Evolutionary conservation across 1,140 invertebrate genomes (phyloP).

Genomic region (Saccostrea cuccullata): DNA sequence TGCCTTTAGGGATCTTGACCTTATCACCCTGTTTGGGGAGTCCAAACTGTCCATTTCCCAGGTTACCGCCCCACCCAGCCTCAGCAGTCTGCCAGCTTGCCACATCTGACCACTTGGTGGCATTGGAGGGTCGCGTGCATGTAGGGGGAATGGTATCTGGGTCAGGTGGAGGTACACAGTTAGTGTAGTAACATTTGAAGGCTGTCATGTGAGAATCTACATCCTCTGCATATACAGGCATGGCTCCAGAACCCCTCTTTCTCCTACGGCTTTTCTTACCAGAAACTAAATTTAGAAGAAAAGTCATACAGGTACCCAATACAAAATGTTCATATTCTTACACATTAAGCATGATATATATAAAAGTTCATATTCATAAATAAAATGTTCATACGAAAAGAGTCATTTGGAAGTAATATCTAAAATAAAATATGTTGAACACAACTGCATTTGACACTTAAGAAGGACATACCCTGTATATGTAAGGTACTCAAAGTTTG

Average conservation of each 20-base stretch:
- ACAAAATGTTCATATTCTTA: background rate
- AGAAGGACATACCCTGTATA: too few relatives aligned
- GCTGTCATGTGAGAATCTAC: constrained; percentile 49
- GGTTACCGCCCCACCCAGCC: constrained; percentile 41
- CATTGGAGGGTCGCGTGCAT: constrained; percentile 53
- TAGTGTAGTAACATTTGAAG: constrained; percentile 70
- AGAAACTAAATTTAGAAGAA: constrained; percentile 47
- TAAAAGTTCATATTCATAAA: background rate
- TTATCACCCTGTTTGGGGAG: constrained; percentile 62
- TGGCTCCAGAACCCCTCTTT: constrained; percentile 49
- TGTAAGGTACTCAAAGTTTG: background rate
- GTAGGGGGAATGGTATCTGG: constrained; percentile 65
- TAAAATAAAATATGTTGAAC: too few relatives aligned
- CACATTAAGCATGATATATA: too few relatives aligned
- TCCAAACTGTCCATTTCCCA: constrained; percentile 23
- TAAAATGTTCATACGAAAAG: background rate
- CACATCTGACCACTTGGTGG: constrained; percentile 61
- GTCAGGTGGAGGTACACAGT: constrained; percentile 71
- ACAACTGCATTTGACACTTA: too few relatives aligned
- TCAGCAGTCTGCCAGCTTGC: constrained; percentile 59
- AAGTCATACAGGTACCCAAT: background rate
- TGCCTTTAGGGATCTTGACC: constrained; percentile 69
- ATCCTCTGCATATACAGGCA: constrained; percentile 45
- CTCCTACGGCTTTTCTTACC: constrained; percentile 33
- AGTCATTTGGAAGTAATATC: background rate